Evolutionary conservation across 1,140 invertebrate genomes (phyloP).

Genomic region (Ridgeia piscesae): DNA sequence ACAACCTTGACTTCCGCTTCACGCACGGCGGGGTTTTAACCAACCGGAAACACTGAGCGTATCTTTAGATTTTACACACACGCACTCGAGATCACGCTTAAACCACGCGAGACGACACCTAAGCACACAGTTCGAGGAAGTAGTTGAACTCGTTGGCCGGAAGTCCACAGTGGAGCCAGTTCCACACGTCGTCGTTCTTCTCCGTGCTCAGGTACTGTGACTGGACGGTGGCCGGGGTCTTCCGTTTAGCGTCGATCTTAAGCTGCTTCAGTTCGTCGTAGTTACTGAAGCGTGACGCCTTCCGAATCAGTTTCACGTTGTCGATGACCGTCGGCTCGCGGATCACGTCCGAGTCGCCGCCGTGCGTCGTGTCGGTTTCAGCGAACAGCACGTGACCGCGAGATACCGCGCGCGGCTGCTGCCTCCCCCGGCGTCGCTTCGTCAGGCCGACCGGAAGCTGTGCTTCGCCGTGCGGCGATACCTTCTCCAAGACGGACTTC

Average conservation of each 20-base stretch:
- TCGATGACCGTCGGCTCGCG: not conserved
- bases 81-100: too few species aligned
- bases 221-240: constrained; percentile 37
- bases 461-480: not conserved
- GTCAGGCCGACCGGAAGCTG: not conserved
- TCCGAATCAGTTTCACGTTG: constrained; percentile 27
- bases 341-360: not conserved
- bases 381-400: constrained; percentile 18
- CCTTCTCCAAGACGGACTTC: constrained; percentile 37
- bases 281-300: constrained; percentile 34
- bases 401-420: not conserved
- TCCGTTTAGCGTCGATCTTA: constrained; percentile 37
- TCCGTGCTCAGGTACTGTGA: constrained; percentile 37
- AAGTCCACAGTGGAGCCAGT: constrained; percentile 48
- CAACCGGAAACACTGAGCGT: too few species aligned
- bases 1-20: too few species aligned
- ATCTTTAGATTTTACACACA: not conserved
- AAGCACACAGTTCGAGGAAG: constrained; percentile 45
- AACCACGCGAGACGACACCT: too few species aligned
- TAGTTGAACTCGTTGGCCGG: constrained; percentile 46
- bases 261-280: constrained; percentile 42
- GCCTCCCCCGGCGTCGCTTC: not conserved
- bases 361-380: constrained; percentile 20
- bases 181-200: constrained; percentile 46
- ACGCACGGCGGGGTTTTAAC: too few species aligned